Base-by-base conservation (phyloP, 2,888 invertebrate genomes). In the Meliscaeva auricollis region DNA sequence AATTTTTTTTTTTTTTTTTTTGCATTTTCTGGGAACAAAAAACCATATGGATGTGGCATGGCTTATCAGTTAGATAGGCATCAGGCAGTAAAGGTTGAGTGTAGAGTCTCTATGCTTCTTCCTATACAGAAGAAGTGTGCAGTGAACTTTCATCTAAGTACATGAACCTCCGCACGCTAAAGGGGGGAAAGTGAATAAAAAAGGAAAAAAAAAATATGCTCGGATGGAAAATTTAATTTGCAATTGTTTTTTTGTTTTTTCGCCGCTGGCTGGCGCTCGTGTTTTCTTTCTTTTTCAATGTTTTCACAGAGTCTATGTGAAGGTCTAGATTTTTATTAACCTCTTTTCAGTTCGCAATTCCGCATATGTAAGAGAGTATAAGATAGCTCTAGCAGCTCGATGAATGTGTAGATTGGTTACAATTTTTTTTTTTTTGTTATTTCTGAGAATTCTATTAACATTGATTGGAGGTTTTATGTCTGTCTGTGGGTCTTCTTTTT, bases 311-410 rank as follows among this genome's bases (percentile, higher is more conserved):
- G 35, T 62, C 60, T 88, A 89, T 90, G 89, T 89, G 90, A 89
- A 89, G 90, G 90, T 90, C 90, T 90, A 87, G 89, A 87, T 89
- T 90, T 88, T 89, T 89, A 90, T 90, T 90, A 90, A 90, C 90
- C 90, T 87, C 89, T 87, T 89, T 89, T 87, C 87, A 81, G 72
- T 54, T 76, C 38, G 76, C 44, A 68, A 85, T 73, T 77, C 62
- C 76, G 60, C 56, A 64, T 72, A 5, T 6, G n/a, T 35, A 48
- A 52, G 46, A 38, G 38, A 20, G 48, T 26, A 6, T 5, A 17
- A 46, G 46, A 17, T 46, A 17, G 17, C 9, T 15, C 7, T 64
- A 60, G 50, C 15, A 15, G 26, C 13, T 20, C 44, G n/a, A 70
- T 81, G 50, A 32, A 41, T 60, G 52, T 22, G 52, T 22, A 66